phyloP scores from a whole-genome alignment of 2,797 vertebrate genomes.

The Sebastes reedi region DNA sequence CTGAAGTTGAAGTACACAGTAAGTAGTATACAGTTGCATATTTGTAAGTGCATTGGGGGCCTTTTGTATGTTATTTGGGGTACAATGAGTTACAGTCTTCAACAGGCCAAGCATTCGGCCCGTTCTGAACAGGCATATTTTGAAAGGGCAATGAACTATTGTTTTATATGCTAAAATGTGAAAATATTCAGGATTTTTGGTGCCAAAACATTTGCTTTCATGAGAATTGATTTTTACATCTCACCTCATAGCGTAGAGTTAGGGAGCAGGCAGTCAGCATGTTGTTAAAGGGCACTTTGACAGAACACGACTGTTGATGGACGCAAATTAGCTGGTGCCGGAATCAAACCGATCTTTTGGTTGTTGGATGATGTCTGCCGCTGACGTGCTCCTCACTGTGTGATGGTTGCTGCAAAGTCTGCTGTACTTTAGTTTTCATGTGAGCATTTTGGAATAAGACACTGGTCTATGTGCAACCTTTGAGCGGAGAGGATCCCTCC shows the following conservation, averaged over 20 bases:
- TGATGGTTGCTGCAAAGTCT: background rate
- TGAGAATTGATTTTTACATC: background rate
- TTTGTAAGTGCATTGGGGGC: background rate
- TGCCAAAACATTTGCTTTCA: background rate
- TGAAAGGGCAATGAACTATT: background rate
- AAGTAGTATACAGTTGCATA: background rate
- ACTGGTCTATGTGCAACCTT: background rate
- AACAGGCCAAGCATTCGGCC: background rate
- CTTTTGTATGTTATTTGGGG: background rate
- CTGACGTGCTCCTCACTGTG: background rate
- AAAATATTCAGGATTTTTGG: background rate
- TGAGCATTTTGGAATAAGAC: background rate
- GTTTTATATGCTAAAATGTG: background rate
- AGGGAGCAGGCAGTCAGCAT: background rate
- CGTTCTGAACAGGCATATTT: background rate
- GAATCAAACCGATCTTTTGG: background rate
- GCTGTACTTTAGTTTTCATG: background rate
- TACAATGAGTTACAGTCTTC: background rate
- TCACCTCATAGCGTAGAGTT: background rate
- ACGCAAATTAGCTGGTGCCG: background rate
- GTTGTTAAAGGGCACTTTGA: constrained; percentile 9
- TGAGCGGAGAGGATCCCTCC: background rate
- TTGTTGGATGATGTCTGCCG: background rate
- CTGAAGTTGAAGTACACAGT: background rate
- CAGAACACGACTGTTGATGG: background rate